Percentiles rank a stretch among this genome's conserved stretches.
Conservation (phyloP, 1,140 invertebrate genomes). For the Geopemphigus sp. region DNA sequence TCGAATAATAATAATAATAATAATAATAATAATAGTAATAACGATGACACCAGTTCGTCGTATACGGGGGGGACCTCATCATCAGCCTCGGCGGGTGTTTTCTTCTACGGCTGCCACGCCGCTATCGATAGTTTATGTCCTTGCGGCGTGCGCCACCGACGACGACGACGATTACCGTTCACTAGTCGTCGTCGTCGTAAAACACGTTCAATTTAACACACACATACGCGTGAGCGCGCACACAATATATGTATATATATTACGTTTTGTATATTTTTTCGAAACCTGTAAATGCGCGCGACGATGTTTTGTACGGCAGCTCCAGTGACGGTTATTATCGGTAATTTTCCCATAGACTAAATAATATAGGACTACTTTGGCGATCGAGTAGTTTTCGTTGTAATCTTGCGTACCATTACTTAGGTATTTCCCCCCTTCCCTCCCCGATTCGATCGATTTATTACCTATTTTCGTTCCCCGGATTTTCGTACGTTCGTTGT, state of each 20-base stretch:
- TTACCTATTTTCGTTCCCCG: too few species aligned
- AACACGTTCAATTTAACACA: constrained; percentile 24
- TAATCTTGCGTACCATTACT: background rate
- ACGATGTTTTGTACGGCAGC: background rate
- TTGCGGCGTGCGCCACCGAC: constrained; percentile 35
- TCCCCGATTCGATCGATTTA: too few species aligned
- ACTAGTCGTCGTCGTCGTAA: background rate
- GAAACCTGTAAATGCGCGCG: constrained; percentile 16
- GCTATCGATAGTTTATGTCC: constrained; percentile 29
- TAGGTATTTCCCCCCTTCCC: too few species aligned
- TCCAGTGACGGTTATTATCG: background rate
- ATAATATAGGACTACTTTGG: background rate
- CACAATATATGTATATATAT: background rate
- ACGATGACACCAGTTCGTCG: constrained; percentile 8
- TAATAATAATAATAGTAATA: constrained; percentile 13
- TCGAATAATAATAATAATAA: constrained; percentile 28
- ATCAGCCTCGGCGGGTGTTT: constrained; percentile 6
- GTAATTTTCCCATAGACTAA: constrained; percentile 9
- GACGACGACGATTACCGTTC: constrained; percentile 23
- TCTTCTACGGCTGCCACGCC: constrained; percentile 6
- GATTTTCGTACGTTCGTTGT: too few species aligned
- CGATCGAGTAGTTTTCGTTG: background rate
- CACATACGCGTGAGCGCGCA: background rate
- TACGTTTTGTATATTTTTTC: constrained; percentile 9
- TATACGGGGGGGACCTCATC: background rate